phyloP scores from a whole-genome alignment of 2,888 invertebrate species.

The Agonopterix heracliana region DNA sequence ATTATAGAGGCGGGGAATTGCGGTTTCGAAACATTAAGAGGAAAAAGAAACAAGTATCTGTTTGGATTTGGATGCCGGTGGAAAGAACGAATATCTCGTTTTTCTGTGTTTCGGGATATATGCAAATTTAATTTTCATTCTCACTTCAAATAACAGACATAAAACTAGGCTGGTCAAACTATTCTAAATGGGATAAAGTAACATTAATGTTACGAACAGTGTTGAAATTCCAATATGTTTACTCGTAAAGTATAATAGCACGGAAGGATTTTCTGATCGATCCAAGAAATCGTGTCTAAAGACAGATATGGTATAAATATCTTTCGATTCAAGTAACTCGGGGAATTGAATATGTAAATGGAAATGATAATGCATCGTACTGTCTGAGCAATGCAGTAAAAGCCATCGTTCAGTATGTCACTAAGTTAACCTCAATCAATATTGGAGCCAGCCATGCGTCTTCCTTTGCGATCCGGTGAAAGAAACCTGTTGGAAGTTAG shows the following conservation, averaged over 20 bases:
- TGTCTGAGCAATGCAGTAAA: conserved; percentile 17
- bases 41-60: neutral
- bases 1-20: conserved; percentile 9
- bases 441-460: conserved; percentile 42
- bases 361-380: conserved; percentile 16
- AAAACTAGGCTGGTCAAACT: too few relatives aligned
- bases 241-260: too few relatives aligned
- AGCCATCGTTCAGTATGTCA: conserved; percentile 36
- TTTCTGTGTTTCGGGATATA: too few relatives aligned
- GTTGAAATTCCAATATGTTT: too few relatives aligned
- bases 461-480: conserved; percentile 35
- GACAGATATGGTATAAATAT: too few relatives aligned
- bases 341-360: conserved; percentile 12
- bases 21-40: conserved; percentile 6
- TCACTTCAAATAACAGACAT: too few relatives aligned
- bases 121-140: too few relatives aligned
- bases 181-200: too few relatives aligned
- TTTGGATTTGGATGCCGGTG: neutral
- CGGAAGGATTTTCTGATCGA: too few relatives aligned
- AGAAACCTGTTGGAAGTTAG: conserved; percentile 49
- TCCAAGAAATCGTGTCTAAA: too few relatives aligned
- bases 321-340: too few relatives aligned
- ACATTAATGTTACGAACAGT: too few relatives aligned
- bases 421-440: conserved; percentile 50
- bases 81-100: neutral